Percentiles rank a stretch among this genome's conserved stretches.
These are phyloP conservation scores for Monoplex corrugatus DNA, from an alignment of 2,888 invertebrate species.

Conservation along the genomic window DNA sequence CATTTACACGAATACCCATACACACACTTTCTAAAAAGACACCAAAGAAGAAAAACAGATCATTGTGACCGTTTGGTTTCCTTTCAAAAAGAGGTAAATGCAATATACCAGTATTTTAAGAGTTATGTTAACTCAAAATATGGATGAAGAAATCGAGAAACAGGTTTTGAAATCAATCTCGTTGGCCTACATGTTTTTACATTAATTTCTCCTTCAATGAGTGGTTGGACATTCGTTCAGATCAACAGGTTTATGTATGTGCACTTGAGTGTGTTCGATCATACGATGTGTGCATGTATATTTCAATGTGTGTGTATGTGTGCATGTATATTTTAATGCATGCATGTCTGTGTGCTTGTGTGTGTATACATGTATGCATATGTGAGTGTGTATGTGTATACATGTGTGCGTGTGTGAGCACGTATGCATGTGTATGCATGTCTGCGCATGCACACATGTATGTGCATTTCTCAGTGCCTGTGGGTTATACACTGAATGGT, in stretches of 20 bases:
- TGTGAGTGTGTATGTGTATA: too few species aligned
- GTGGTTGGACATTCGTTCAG: too few species aligned
- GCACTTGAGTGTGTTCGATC: too few species aligned
- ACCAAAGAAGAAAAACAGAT: too few species aligned
- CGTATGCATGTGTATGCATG: too few species aligned
- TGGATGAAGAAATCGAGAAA: background rate
- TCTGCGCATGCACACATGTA: too few species aligned
- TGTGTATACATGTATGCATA: too few species aligned
- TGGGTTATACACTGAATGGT: too few species aligned
- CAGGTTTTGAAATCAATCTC: background rate
- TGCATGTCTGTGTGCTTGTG: background rate
- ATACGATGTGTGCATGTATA: background rate
- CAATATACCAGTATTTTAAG: background rate
- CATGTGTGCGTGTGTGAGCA: too few species aligned
- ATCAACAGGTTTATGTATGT: too few species aligned
- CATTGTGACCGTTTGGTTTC: too few species aligned
- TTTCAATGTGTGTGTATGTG: background rate
- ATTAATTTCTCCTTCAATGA: background rate
- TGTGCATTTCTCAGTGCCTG: too few species aligned
- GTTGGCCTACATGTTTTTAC: background rate
- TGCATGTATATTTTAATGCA: background rate
- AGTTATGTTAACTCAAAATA: background rate
- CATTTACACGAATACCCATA: background rate
- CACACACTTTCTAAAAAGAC: background rate
- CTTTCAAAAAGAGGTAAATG: background rate